A percentile compares a stretch with the other conserved stretches of the same genome.
Evolutionary conservation across 2,888 invertebrate genomes (phyloP).

Genomic region (Philonicus albiceps): DNA sequence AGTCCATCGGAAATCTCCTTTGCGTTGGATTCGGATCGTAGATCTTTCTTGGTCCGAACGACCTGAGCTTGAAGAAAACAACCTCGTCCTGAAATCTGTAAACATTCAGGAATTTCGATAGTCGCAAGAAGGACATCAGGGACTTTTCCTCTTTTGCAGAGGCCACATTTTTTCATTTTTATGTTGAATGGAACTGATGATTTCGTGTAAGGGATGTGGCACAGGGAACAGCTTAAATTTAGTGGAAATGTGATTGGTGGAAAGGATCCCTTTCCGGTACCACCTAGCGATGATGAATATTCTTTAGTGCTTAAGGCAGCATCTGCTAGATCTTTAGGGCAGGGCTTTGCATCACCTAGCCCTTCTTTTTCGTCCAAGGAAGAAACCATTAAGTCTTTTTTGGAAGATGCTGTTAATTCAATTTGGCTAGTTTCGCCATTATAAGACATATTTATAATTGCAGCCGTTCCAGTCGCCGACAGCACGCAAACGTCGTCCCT

Average conservation of each 20-base stretch:
- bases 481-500: conserved; percentile 96
- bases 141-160: conserved; percentile 81
- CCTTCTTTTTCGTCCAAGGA: conserved; percentile 66
- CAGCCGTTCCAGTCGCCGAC: conserved; percentile 94
- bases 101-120: conserved; percentile 80
- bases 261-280: conserved; percentile 2
- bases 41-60: conserved; percentile 78
- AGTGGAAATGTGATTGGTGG: conserved; percentile 44
- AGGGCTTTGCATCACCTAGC: conserved; percentile 61
- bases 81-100: conserved; percentile 73
- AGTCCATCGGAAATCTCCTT: conserved; percentile 94
- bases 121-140: conserved; percentile 92
- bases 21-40: conserved; percentile 84
- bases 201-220: conserved; percentile 87
- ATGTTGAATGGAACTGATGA: conserved; percentile 76
- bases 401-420: conserved; percentile 54
- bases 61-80: conserved; percentile 78
- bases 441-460: conserved; percentile 74
- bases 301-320: conserved; percentile 51
- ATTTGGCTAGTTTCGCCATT: conserved; percentile 59
- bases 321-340: background rate
- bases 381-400: conserved; percentile 63
- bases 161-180: conserved; percentile 74
- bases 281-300: conserved; percentile 53
- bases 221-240: conserved; percentile 60